Evolutionary conservation across 2,888 invertebrate genomes (phyloP).

Genomic region (Aricia artaxerxes): DNA sequence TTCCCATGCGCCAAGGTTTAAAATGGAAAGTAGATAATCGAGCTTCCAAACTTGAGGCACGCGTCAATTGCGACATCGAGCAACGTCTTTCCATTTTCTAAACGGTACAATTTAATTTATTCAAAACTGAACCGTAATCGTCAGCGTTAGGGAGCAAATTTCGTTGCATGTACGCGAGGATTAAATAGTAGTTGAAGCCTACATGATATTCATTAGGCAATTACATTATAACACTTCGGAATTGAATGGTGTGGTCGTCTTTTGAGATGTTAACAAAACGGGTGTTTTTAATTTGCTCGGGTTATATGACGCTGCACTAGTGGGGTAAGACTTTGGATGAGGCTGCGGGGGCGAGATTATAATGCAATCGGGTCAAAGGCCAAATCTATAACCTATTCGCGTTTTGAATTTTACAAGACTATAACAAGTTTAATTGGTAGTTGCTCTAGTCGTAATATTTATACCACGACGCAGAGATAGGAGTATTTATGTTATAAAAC

Average conservation of each 20-base stretch:
- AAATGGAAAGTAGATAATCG: constrained; percentile 45
- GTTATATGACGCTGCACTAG: constrained; percentile 56
- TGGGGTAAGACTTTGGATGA: constrained; percentile 59
- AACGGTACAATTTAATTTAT: constrained; percentile 49
- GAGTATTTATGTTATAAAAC: no score
- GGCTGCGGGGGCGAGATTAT: constrained; percentile 58
- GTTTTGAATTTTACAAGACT: background rate
- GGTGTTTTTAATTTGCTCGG: constrained; percentile 43
- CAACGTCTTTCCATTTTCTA: constrained; percentile 55
- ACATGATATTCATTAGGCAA: constrained; percentile 71
- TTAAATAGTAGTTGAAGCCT: constrained; percentile 59
- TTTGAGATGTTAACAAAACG: constrained; percentile 36
- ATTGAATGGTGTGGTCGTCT: constrained; percentile 45
- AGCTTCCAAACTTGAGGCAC: constrained; percentile 57
- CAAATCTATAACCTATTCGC: constrained; percentile 42
- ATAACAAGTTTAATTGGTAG: no score
- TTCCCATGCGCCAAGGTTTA: constrained; percentile 45
- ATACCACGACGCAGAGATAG: no score
- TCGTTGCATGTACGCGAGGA: constrained; percentile 50
- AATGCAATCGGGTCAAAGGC: constrained; percentile 66
- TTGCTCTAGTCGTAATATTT: no score
- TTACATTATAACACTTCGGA: constrained; percentile 54
- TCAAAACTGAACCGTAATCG: constrained; percentile 42
- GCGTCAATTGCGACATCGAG: constrained; percentile 69
- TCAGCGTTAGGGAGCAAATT: constrained; percentile 46